These are phyloP conservation scores for Sminthurides bifidus DNA, from an alignment of 1,140 invertebrate genomes.

Conservation along the genomic window DNA sequence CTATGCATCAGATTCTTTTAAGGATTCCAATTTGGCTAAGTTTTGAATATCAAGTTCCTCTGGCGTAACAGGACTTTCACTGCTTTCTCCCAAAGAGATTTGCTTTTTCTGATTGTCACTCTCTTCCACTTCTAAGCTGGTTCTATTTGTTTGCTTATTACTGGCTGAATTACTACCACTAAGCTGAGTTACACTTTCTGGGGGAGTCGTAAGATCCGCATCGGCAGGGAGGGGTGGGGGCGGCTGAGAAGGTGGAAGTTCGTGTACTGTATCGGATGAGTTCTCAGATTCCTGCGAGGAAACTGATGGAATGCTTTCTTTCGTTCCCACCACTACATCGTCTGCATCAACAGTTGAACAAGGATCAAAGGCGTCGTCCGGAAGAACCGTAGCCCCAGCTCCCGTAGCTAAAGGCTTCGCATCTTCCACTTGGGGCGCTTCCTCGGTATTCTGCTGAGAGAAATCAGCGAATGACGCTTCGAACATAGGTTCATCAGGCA, in stretches of 20 bases:
- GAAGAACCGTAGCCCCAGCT: not conserved
- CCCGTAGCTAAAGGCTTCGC: no score
- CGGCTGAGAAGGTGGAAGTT: slow-evolving; percentile 33
- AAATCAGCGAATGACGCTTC: slow-evolving; percentile 18
- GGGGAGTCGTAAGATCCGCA: slow-evolving; percentile 56
- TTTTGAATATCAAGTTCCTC: slow-evolving; percentile 74
- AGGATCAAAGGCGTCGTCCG: no score
- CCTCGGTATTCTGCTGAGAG: slow-evolving; percentile 8
- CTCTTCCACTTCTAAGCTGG: slow-evolving; percentile 26
- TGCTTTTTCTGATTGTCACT: slow-evolving; percentile 1
- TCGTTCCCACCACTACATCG: no score
- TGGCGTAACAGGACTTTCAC: slow-evolving; percentile 45
- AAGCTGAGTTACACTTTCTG: no score
- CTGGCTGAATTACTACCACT: not conserved
- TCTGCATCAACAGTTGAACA: no score
- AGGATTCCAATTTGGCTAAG: slow-evolving; percentile 63
- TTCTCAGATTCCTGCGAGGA: not conserved
- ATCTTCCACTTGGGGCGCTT: slow-evolving; percentile 17
- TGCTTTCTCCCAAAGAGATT: slow-evolving; percentile 19
- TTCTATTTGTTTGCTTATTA: slow-evolving; percentile 7
- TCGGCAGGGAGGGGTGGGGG: slow-evolving; percentile 41
- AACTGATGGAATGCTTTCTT: not conserved
- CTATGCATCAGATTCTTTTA: slow-evolving; percentile 80
- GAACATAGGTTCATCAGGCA: slow-evolving; percentile 30
- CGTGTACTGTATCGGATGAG: slow-evolving; percentile 26